Conservation (phyloP, 1,140 invertebrate species). For the Cepaea nemoralis region DNA sequence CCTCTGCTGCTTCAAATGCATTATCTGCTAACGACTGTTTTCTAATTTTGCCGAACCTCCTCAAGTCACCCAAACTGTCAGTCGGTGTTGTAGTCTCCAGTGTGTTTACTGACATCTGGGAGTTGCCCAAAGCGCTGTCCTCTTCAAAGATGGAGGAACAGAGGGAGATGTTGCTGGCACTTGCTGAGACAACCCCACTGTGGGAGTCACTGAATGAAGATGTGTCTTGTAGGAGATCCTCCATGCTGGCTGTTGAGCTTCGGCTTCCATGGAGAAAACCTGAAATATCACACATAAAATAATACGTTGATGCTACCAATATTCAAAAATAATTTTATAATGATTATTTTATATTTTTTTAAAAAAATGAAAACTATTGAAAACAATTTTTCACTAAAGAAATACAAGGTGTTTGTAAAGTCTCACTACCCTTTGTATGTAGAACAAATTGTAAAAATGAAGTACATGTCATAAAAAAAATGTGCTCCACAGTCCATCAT, state of each 20-base stretch:
- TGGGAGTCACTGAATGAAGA: constrained; percentile 42
- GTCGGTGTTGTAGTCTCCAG: not conserved
- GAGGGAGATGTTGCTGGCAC: constrained; percentile 54
- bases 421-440: no score
- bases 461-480: no score
- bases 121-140: constrained; percentile 25
- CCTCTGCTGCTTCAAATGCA: constrained; percentile 8
- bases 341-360: no score
- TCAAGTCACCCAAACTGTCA: not conserved
- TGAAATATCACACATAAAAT: not conserved
- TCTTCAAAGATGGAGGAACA: constrained; percentile 10
- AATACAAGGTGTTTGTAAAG: no score
- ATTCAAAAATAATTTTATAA: no score
- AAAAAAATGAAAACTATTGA: no score
- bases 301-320: no score
- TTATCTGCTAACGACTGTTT: not conserved
- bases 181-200: constrained; percentile 52
- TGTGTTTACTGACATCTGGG: constrained; percentile 5
- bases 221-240: constrained; percentile 55
- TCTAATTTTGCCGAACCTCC: not conserved
- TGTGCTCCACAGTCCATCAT: no score
- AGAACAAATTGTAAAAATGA: no score
- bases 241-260: constrained; percentile 67
- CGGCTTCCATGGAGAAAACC: constrained; percentile 47
- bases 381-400: no score